Conservation (phyloP, 2,888 invertebrate genomes). For the Dryococelus australis region DNA sequence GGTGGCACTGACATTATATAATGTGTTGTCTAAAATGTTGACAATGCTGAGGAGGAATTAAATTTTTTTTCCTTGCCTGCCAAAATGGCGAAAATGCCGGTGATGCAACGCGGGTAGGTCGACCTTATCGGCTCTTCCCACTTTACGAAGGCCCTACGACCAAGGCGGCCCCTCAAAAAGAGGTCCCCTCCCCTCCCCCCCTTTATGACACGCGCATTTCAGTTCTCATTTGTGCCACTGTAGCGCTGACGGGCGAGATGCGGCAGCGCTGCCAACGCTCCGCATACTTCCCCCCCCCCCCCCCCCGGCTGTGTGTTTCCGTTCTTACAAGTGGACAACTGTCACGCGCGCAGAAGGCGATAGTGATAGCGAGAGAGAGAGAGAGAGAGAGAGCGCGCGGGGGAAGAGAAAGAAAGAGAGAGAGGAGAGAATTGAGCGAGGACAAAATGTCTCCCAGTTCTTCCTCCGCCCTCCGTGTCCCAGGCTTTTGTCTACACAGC, state of each 20-base stretch:
- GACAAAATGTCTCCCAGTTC: background rate
- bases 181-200: no score
- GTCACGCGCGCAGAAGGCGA: background rate
- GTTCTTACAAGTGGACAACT: conserved; percentile 4
- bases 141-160: no score
- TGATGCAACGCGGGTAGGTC: no score
- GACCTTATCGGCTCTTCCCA: no score
- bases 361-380: background rate
- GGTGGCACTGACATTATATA: no score
- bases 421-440: background rate
- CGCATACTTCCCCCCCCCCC: background rate
- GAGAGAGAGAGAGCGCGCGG: background rate
- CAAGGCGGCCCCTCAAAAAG: no score
- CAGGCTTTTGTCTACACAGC: background rate
- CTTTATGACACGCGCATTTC: no score
- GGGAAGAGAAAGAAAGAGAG: background rate
- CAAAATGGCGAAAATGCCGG: no score
- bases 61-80: no score
- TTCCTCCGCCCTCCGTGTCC: background rate
- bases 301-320: background rate
- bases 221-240: conserved; percentile 16
- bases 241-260: background rate
- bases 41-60: no score
- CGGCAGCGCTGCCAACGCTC: background rate
- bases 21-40: no score